Base-by-base conservation (phyloP, 2,888 invertebrate species). In the Lasioglossum malachurum region DNA sequence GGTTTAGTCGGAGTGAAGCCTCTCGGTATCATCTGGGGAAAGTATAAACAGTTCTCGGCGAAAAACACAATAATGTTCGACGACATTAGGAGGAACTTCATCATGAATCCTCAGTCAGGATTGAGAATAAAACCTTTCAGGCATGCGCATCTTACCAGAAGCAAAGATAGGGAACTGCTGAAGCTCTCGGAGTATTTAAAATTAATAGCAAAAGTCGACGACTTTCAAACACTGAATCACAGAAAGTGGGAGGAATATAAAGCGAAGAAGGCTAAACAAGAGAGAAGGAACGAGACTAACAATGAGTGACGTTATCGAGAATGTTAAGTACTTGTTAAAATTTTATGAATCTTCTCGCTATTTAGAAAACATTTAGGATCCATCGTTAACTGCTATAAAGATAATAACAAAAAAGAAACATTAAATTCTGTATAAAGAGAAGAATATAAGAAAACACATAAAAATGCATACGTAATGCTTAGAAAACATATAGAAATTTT, bases 11-110 rank as follows among this genome's bases (percentile, higher is more conserved):
- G 99, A 96, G 99, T 99, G 0, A 99, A 99, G 96, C 99, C 99
- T 0, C 96, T 99, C 82, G 99, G 98, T 10, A 98, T 99, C 0
- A 99, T 99, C 88, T 99, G 99, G 99, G 99, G 99, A 23, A 98
- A 98, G 94, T 99, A 97, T 94, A 96, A 97, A 1, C 98, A 99
- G 94, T 99, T 98, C 95, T 97, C 97, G 75, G 96, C 97, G 0
- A 98, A 98, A 94, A 99, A 99, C 95, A 99, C 99, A 0, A 99
- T 99, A 88, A 99, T 99, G 99, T 98, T 99, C 93, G 99, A 99
- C 94, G 99, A 99, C 93, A 98, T 99, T 64, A 96, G 99, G 80
- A 96, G 99, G 91, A 99, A 99, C 95, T 99, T 99, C 93, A 97
- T 99, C 64, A 99, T 99, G 99, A 99, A 99, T 95, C 99, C 99